Evolutionary conservation across 2,888 invertebrate genomes (phyloP).

Genomic region (Adelognathus sp.): DNA sequence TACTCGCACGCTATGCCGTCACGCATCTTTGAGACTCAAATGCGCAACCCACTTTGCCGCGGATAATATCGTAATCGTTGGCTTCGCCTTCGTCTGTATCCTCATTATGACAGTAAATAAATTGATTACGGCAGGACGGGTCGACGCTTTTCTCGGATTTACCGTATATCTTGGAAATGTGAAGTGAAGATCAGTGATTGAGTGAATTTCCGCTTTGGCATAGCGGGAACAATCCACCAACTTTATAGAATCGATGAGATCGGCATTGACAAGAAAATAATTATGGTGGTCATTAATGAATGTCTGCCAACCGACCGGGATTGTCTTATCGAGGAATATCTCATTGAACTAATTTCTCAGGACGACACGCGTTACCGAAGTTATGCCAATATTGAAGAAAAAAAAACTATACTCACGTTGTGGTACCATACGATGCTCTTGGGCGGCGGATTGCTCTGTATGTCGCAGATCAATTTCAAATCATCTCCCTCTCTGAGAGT

Average conservation of each 20-base stretch:
- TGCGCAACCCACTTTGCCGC: background rate
- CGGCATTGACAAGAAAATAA: no score
- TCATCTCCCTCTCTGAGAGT: conserved; percentile 89
- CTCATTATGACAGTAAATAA: background rate
- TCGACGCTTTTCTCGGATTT: background rate
- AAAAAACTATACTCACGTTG: conserved; percentile 87
- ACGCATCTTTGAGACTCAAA: conserved; percentile 37
- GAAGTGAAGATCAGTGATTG: background rate
- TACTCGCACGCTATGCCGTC: background rate
- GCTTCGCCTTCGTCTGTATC: background rate
- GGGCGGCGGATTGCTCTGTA: conserved; percentile 89
- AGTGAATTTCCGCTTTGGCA: background rate
- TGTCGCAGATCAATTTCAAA: conserved; percentile 89
- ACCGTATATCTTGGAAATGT: no score
- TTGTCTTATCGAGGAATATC: no score
- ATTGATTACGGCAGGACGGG: background rate
- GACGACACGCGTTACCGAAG: no score
- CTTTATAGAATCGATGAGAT: no score
- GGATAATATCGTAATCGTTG: background rate
- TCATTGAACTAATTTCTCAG: no score
- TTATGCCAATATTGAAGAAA: conserved; percentile 5
- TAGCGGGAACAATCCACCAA: no score
- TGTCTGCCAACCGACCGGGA: no score
- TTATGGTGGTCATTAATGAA: no score
- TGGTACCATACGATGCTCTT: conserved; percentile 90